Base-by-base conservation (phyloP, 2,888 invertebrate species). In the Oxytorus armatus region DNA sequence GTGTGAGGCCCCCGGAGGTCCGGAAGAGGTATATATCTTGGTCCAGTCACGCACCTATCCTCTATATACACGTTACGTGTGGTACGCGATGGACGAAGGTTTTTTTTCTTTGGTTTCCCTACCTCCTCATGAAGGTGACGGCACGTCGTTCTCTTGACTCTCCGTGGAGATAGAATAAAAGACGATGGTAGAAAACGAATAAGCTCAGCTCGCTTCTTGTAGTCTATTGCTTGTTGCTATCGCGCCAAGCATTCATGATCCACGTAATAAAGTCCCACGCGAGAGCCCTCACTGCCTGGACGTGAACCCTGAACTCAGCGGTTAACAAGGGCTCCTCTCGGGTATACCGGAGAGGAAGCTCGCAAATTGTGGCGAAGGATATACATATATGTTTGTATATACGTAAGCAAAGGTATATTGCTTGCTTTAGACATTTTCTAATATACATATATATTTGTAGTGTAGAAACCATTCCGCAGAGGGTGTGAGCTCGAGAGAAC, bases 321-420 rank as follows among this genome's bases (percentile, higher is more conserved):
- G 76, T 77, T 82, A 79, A 79, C 82, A 75, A 82, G 82, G 57
- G 76, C 69, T 82, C 75, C n/a, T n/a, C n/a, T n/a, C n/a, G n/a
- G 66, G 61, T 51, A 16, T 29, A n/a, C 39, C 44, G 25, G 16
- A 44, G 66, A 63, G 49, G 74, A 75, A 75, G 49, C 57, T 68
- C 47, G 53, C 68, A 25, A n/a, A 68, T 18, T 29, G 14, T n/a
- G n/a, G 33, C 44, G 21, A 55, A 29, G 25, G 47, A 59, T 49
- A 42, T n/a, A n/a, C n/a, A n/a, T n/a, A n/a, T n/a, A n/a, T n/a
- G n/a, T n/a, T n/a, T n/a, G n/a, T 23, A n/a, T 8, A 53, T 51
- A 61, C 33, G 49, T 59, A 47, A 29, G 55, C 66, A 18, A 23
- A 75, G n/a, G 8, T 8, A 33, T 23, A 21, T 33, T 53, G 42